Base-by-base conservation (phyloP, 2,888 invertebrate genomes). In the Pedicia rivosa region DNA sequence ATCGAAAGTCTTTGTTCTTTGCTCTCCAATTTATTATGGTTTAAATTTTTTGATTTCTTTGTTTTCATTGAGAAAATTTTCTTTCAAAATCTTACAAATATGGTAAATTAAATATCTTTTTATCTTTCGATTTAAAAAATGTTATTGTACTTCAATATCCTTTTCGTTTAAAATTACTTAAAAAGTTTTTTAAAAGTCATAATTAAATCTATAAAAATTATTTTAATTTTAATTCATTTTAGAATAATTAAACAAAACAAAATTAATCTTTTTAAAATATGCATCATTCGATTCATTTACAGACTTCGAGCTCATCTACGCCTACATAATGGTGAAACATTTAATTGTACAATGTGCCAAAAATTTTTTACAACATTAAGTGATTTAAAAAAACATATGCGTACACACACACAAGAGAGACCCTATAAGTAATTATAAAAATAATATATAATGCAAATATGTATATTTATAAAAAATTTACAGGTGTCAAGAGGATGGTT, bases 281-380 rank as follows among this genome's bases (percentile, higher is more conserved):
- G n/a, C n/a, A n/a, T n/a, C n/a, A n/a, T n/a, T n/a, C n/a, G n/a
- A n/a, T n/a, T n/a, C n/a, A n/a, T n/a, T n/a, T n/a, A n/a, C 54
- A 73, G 82, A 60, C 67, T 88, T 50, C 73, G 81, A 58, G 91
- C 91, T 36, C 92, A 92, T 59, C 78, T 91, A 59, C 71, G 92
- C 48, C 65, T 94, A 40, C 94, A 94, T 63, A 91, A 81, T 54
- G 94, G 94, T 8, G 78, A 88, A 57, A 92, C 92, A 6, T 94
- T 94, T 58, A 90, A 92, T 63, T 94, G 92, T 60, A 74, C 76
- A 50, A 71, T 83, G 36, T 94, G 92, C 54, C 66, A 75, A 42
- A 92, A 92, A 57, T 86, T 78, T 59, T 94, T 94, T 59, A 94
- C 92, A 7, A 94, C 92, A 13, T 67, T 87, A 43, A 90, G 90